Evolutionary conservation across 2,797 vertebrate genomes (phyloP).

Genomic region (Macropus fuliginosus): DNA sequence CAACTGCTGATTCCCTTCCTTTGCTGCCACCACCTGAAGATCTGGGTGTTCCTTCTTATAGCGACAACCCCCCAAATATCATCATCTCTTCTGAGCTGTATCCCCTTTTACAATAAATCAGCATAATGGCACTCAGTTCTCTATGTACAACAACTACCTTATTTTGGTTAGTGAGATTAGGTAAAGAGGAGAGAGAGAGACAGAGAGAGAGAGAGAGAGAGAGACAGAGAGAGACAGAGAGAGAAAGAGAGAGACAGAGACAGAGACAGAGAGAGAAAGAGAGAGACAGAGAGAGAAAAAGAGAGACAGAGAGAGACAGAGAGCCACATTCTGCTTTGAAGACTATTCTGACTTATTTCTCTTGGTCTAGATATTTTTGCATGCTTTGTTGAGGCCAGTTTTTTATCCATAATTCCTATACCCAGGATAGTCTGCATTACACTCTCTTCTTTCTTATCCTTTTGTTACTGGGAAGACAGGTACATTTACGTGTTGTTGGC

Average conservation of each 20-base stretch:
- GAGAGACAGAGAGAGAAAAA: neutral
- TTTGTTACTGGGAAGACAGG: neutral
- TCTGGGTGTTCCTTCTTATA: neutral
- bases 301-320: neutral
- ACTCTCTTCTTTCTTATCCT: neutral
- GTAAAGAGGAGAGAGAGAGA: neutral
- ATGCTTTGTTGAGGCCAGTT: neutral
- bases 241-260: neutral
- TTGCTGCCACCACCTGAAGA: neutral
- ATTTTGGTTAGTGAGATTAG: neutral
- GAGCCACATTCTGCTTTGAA: neutral
- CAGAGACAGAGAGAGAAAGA: neutral
- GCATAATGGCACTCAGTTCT: neutral
- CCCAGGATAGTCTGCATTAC: neutral
- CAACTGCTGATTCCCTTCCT: neutral
- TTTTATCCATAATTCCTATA: neutral
- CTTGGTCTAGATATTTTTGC: neutral
- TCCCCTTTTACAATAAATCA: neutral
- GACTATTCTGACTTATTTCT: constrained; percentile 8
- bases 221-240: neutral
- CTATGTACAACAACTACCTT: neutral
- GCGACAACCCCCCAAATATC: neutral
- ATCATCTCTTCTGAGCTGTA: neutral
- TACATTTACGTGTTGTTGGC: neutral
- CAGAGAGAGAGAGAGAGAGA: neutral